Evolutionary conservation across 2,888 invertebrate species (phyloP).

Genomic region (Ophion slaviceki): DNA sequence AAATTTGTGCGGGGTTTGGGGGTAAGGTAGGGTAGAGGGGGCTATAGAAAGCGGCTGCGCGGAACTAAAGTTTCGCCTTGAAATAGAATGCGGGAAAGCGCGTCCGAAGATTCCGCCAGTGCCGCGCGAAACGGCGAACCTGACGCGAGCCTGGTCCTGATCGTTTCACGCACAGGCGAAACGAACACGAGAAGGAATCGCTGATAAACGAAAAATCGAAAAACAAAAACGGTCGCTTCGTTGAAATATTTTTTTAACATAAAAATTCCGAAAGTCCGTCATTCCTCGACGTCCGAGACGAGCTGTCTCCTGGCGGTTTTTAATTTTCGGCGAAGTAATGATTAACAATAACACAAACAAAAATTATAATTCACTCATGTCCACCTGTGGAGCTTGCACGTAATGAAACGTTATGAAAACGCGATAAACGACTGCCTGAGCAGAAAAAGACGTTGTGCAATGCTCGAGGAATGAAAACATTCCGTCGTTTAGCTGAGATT

Average conservation of each 20-base stretch:
- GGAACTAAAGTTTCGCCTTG: conserved; percentile 68
- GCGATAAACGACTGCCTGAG: not conserved
- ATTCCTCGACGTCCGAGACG: not conserved
- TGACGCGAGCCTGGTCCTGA: conserved; percentile 64
- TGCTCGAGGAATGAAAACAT: not conserved
- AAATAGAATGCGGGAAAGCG: conserved; percentile 69
- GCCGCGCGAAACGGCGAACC: conserved; percentile 73
- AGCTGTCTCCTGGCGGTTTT: not conserved
- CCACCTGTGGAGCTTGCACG: conserved; percentile 14
- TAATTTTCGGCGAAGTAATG: conserved; percentile 17
- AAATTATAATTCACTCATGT: not conserved
- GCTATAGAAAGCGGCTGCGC: conserved; percentile 72
- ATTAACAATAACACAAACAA: not conserved
- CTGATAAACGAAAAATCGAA: conserved; percentile 1
- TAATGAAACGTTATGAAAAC: conserved; percentile 11
- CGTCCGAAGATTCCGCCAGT: conserved; percentile 69
- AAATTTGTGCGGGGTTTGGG: conserved; percentile 17
- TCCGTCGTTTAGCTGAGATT: not conserved
- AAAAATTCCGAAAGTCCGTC: not conserved
- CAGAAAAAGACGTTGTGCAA: not conserved
- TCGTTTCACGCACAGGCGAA: conserved; percentile 21
- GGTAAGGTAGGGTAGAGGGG: conserved; percentile 5
- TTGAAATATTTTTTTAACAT: conserved; percentile 5
- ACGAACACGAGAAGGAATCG: conserved; percentile 35
- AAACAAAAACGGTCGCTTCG: not conserved